Evolutionary conservation across 2,113 vertebrate species (phyloP), one percentile per base, ranked within the genome.

Genomic region (Colinus virginianus): DNA sequence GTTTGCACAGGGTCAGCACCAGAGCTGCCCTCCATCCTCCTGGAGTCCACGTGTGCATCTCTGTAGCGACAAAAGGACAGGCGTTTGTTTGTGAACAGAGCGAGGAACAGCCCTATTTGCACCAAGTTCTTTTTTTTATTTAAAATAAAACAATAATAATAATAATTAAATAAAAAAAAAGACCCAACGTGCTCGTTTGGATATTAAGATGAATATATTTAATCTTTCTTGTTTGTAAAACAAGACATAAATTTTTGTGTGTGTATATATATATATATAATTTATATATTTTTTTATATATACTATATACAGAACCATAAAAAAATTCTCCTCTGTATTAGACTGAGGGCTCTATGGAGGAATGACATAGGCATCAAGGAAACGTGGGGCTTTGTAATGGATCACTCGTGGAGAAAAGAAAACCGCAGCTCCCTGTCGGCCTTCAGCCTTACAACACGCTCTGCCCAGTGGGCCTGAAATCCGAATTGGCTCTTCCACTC

Each of bases 151-250:
- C 40, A 40, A 13, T 40, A 40, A 40, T 40, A 40, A 40, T 40
- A 13, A 11, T 9, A 40, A 6, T 4, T 25, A 51, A 51, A 51
- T 1, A 7, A 74, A 28, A 93, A 84, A 94, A 80, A 83, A 82
- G 49, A 86, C 95, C 88, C 77, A 75, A 69, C 76, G 43, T 90
- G 69, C 70, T 86, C 48, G 43, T 86, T 94, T 88, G 84, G 96
- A 84, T 97, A 97, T 84, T 95, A 97, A 97, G 94, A 95, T 94
- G 82, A 88, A 93, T 96, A 95, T 95, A 95, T 97, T 97, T 97
- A 96, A 95, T 97, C 95, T 96, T 92, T 94, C 94, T 95, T 95
- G 93, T 96, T 96, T 96, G 94, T 95, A 96, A 96, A 97, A 96
- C 95, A 97, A 97, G 96, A 96, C 95, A 97, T 96, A 95, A 96